phyloP scores from a whole-genome alignment of 2,113 vertebrate genomes.

The Muscicapa adusta region DNA sequence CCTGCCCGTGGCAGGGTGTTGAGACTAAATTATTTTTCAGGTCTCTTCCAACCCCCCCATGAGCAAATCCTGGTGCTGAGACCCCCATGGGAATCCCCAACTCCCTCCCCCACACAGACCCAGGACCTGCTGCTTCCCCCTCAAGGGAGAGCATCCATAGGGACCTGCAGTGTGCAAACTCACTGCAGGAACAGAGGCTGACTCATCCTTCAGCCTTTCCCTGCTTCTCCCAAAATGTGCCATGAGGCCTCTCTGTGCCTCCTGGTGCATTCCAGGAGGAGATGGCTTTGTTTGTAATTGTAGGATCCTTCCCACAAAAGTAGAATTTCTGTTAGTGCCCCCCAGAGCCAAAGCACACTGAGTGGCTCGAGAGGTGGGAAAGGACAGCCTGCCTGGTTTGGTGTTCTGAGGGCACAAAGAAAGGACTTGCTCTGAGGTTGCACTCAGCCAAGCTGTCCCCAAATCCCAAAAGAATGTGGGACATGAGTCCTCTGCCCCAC shows the following conservation, averaged over 20 bases:
- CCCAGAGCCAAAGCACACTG: not conserved
- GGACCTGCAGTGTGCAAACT: not conserved
- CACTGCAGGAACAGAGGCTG: not conserved
- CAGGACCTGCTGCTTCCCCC: accelerated
- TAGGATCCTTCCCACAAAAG: not conserved
- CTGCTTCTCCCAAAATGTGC: not conserved
- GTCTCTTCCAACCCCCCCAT: not conserved
- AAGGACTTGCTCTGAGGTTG: not conserved
- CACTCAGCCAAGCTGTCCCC: not conserved
- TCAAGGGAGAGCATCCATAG: accelerated
- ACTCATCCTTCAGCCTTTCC: not conserved
- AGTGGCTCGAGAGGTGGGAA: not conserved
- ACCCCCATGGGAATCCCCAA: not conserved
- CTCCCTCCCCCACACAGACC: not conserved
- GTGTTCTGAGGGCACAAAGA: not conserved
- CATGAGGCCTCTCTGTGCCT: not conserved
- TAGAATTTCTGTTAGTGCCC: not conserved
- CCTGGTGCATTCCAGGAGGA: not conserved
- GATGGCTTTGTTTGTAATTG: not conserved
- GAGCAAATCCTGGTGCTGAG: not conserved
- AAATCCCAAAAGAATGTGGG: not conserved
- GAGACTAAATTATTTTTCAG: not conserved
- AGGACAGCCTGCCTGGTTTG: not conserved
- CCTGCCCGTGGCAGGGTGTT: not conserved
- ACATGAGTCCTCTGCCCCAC: not conserved